Percentiles rank a stretch among this genome's conserved stretches.
phyloP scores from a whole-genome alignment of 2,888 invertebrate genomes.

The Eilema sororculum region DNA sequence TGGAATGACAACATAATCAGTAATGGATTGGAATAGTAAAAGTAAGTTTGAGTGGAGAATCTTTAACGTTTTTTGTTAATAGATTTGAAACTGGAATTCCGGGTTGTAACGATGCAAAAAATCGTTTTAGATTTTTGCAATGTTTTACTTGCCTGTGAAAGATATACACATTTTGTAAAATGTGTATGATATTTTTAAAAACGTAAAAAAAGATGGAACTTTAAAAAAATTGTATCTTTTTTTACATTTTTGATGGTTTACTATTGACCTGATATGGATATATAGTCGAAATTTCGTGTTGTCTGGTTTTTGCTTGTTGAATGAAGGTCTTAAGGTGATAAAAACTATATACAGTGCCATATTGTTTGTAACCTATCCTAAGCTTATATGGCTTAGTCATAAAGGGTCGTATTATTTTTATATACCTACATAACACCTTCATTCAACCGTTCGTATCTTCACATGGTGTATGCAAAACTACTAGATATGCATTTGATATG shows the following conservation, averaged over 20 bases:
- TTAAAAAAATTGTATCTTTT: neutral
- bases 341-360: constrained; percentile 13
- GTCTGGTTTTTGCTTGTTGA: neutral
- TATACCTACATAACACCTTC: constrained; percentile 3
- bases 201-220: neutral
- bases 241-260: neutral
- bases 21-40: constrained; percentile 1
- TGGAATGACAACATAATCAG: neutral
- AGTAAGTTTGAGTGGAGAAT: neutral
- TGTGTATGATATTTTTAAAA: neutral
- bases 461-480: neutral
- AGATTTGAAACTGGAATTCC: neutral
- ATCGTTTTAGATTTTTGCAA: neutral
- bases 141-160: neutral
- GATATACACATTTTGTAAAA: neutral
- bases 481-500: neutral
- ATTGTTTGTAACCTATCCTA: constrained; percentile 7
- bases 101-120: neutral
- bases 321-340: constrained; percentile 1
- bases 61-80: neutral
- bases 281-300: neutral
- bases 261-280: neutral
- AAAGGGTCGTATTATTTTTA: constrained; percentile 12
- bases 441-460: neutral
- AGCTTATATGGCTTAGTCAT: neutral